Conservation (phyloP, 2,888 invertebrate species). For the Crocallis elinguaria region DNA sequence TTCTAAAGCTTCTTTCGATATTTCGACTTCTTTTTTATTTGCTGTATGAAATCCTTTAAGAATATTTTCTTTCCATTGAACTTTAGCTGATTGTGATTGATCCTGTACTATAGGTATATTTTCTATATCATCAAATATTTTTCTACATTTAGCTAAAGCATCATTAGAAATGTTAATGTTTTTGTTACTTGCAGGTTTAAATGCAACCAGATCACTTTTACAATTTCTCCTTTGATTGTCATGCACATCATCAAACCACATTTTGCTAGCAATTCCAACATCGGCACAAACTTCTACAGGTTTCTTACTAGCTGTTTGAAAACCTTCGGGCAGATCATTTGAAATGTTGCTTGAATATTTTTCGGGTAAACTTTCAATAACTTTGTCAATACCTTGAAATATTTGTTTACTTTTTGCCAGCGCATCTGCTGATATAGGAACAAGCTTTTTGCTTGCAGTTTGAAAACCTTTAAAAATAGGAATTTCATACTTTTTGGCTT, state of each 20-base stretch:
- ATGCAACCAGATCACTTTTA: constrained; percentile 42
- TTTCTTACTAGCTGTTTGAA: constrained; percentile 55
- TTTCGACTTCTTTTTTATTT: constrained; percentile 15
- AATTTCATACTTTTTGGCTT: neutral
- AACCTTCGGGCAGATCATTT: constrained; percentile 38
- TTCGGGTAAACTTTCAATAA: neutral
- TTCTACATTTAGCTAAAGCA: constrained; percentile 51
- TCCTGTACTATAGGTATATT: neutral
- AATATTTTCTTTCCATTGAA: neutral
- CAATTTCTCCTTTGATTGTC: neutral
- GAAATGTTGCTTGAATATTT: neutral
- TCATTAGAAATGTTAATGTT: constrained; percentile 56
- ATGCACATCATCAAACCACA: constrained; percentile 54
- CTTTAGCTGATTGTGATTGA: neutral
- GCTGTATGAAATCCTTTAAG: constrained; percentile 42
- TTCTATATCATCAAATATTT: constrained; percentile 38
- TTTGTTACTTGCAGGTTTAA: constrained; percentile 70
- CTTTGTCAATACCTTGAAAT: constrained; percentile 45
- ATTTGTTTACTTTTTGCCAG: constrained; percentile 52
- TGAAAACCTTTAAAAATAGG: constrained; percentile 53
- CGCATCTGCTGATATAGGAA: constrained; percentile 54
- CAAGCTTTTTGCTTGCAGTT: constrained; percentile 65
- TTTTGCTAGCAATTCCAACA: constrained; percentile 51
- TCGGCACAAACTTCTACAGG: too few species aligned
- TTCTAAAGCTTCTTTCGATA: constrained; percentile 21